A percentile compares a stretch with the other conserved stretches of the same genome.
Evolutionary conservation across 1,140 invertebrate species (phyloP).

Genomic region (Drosophila dunni): DNA sequence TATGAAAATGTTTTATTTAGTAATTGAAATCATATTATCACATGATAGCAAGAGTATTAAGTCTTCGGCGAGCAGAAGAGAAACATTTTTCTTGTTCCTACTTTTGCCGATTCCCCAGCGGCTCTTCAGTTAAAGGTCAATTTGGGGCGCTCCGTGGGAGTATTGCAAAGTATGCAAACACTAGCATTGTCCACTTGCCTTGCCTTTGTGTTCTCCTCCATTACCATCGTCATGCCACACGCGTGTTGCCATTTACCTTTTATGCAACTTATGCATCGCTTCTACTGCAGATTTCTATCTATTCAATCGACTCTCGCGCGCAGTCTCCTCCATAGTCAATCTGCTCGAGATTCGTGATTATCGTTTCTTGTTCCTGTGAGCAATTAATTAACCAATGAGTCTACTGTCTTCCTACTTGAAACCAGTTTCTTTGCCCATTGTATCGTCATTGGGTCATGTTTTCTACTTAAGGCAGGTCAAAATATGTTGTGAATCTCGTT

Average conservation of each 20-base stretch:
- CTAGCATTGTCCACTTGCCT: slow-evolving; percentile 33
- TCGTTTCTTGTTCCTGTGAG: slow-evolving; percentile 52
- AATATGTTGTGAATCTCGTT: background rate
- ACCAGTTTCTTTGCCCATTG: background rate
- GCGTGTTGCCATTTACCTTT: slow-evolving; percentile 76
- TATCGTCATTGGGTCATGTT: slow-evolving; percentile 13
- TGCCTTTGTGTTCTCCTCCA: slow-evolving; percentile 14
- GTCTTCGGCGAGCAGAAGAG: too few species aligned
- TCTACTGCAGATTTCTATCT: slow-evolving; percentile 64
- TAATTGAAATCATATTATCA: too few species aligned
- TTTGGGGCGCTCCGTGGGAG: slow-evolving; percentile 50
- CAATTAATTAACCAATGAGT: slow-evolving; percentile 44
- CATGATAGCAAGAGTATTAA: too few species aligned
- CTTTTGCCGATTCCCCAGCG: background rate
- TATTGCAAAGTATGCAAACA: slow-evolving; percentile 26
- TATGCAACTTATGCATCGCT: slow-evolving; percentile 52
- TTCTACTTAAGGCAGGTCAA: slow-evolving; percentile 24
- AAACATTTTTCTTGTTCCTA: slow-evolving; percentile 3
- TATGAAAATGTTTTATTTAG: too few species aligned
- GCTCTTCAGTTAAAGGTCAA: slow-evolving; percentile 69
- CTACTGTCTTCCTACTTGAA: background rate
- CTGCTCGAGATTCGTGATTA: slow-evolving; percentile 54
- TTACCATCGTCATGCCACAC: slow-evolving; percentile 62
- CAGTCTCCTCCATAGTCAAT: slow-evolving; percentile 16
- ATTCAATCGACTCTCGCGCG: slow-evolving; percentile 57